phyloP scores from a whole-genome alignment of 2,888 invertebrate species.

The Tromatobia lineatoria region DNA sequence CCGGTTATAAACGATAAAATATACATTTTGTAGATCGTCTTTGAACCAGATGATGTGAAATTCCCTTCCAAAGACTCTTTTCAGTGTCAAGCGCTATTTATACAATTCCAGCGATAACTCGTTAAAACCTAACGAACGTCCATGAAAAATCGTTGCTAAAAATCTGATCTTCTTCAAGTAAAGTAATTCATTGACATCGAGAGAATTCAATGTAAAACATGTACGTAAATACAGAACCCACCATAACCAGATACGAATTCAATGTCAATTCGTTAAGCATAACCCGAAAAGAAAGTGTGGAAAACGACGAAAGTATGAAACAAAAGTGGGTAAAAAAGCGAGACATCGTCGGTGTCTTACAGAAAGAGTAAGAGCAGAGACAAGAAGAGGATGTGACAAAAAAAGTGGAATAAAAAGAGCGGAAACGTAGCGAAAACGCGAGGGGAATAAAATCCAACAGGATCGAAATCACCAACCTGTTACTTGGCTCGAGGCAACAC shows the following conservation, averaged over 20 bases:
- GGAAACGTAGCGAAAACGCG: slow-evolving; percentile 22
- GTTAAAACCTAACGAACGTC: neutral
- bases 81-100: neutral
- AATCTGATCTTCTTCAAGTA: neutral
- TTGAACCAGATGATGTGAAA: neutral
- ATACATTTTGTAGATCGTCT: neutral
- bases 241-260: neutral
- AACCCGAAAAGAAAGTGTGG: neutral
- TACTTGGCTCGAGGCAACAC: slow-evolving; percentile 74
- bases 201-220: neutral
- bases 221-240: neutral
- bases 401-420: slow-evolving; percentile 15
- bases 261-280: slow-evolving; percentile 17
- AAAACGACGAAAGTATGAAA: slow-evolving; percentile 5
- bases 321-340: neutral
- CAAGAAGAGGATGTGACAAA: neutral
- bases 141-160: neutral
- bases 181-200: neutral
- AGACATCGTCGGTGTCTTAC: neutral
- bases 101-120: neutral
- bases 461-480: slow-evolving; percentile 82
- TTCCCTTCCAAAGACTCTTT: neutral
- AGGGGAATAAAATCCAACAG: slow-evolving; percentile 66
- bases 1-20: neutral
- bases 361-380: neutral